These are phyloP conservation scores for Myiozetetes cayanensis DNA, from an alignment of 2,113 vertebrate species.

Conservation along the genomic window DNA sequence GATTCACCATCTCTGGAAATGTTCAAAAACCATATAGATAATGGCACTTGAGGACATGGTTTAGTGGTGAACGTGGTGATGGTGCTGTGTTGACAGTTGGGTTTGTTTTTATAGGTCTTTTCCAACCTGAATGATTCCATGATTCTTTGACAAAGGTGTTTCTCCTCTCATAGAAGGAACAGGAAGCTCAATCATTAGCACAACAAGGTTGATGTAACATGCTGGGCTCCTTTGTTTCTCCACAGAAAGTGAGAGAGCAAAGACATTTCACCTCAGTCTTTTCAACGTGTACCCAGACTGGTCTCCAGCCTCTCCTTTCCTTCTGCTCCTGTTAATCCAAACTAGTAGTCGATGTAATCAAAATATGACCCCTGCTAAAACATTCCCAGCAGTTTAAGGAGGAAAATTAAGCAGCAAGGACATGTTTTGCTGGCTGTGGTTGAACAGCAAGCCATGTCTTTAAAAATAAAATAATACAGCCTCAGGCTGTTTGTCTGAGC, in stretches of 20 bases:
- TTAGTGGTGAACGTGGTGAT: not conserved
- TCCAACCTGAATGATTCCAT: not conserved
- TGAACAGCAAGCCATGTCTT: not conserved
- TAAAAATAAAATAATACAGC: constrained; percentile 23
- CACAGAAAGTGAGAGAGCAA: not conserved
- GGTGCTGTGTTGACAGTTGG: not conserved
- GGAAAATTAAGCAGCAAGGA: not conserved
- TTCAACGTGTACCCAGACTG: not conserved
- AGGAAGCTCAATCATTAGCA: not conserved
- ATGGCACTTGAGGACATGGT: not conserved
- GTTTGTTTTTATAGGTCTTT: not conserved
- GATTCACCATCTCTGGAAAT: not conserved
- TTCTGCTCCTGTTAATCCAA: not conserved
- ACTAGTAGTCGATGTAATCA: not conserved
- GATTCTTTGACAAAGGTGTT: not conserved
- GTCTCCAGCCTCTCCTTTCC: not conserved
- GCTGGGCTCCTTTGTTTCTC: not conserved
- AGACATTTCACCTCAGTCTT: not conserved
- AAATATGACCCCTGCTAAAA: not conserved
- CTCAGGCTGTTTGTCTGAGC: constrained; percentile 5
- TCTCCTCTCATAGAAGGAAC: not conserved
- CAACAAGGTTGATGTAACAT: not conserved
- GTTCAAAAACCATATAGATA: not conserved
- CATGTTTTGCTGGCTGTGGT: not conserved
- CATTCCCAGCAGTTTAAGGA: not conserved